Percentiles rank a stretch among this genome's conserved stretches.
Evolutionary conservation across 1,140 invertebrate genomes (phyloP).

Genomic region (Zaprionus tsacasi): DNA sequence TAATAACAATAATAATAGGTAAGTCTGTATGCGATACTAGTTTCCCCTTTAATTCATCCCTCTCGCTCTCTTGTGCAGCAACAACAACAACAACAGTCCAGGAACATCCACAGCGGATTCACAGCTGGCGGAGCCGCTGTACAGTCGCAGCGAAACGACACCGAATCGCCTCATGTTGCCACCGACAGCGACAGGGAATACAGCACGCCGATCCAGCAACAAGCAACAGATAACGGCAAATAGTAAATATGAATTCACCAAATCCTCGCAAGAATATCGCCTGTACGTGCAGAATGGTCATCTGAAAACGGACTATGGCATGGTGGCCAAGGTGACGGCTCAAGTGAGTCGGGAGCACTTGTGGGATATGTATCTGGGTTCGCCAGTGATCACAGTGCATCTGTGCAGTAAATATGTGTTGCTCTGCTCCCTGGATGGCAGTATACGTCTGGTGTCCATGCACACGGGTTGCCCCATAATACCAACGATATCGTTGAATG

Average conservation of each 20-base stretch:
- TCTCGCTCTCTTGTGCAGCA: neutral
- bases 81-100: slow-evolving; percentile 12
- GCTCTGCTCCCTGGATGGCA: slow-evolving; percentile 77
- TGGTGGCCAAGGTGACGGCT: slow-evolving; percentile 70
- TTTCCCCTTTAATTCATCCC: neutral
- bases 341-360: slow-evolving; percentile 43
- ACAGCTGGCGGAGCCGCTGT: slow-evolving; percentile 4
- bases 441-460: slow-evolving; percentile 72
- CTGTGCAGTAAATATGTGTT: slow-evolving; percentile 78
- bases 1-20: slow-evolving; percentile 17
- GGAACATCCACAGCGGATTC: neutral
- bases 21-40: neutral
- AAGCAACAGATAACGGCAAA: slow-evolving; percentile 63
- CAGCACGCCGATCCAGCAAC: slow-evolving; percentile 42
- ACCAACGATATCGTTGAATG: slow-evolving; percentile 69
- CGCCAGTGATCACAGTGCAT: slow-evolving; percentile 78
- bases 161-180: slow-evolving; percentile 26
- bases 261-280: slow-evolving; percentile 69
- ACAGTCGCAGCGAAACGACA: neutral
- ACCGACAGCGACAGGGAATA: slow-evolving; percentile 21
- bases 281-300: slow-evolving; percentile 72
- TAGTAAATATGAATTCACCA: slow-evolving; percentile 69
- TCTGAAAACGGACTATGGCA: slow-evolving; percentile 69
- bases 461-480: slow-evolving; percentile 68
- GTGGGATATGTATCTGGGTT: slow-evolving; percentile 70